Evolutionary conservation across 2,113 vertebrate genomes (phyloP).

Genomic region (Engraulis encrasicolus): DNA sequence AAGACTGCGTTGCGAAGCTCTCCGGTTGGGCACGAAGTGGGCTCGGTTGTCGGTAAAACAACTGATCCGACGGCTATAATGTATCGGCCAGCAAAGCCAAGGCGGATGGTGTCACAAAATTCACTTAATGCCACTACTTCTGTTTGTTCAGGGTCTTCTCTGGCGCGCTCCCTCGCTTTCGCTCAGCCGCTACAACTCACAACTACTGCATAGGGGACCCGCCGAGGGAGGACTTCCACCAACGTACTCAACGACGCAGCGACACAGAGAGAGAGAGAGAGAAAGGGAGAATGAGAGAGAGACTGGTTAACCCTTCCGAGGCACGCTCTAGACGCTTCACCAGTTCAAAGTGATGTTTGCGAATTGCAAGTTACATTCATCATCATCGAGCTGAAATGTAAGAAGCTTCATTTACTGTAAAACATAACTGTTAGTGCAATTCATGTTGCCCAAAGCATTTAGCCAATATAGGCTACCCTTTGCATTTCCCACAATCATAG

Average conservation of each 20-base stretch:
- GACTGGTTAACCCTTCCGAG: conserved; percentile 31
- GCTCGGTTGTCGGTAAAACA: conserved; percentile 44
- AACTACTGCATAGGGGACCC: conserved; percentile 78
- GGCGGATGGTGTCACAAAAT: conserved; percentile 62
- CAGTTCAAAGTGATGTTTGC: not conserved
- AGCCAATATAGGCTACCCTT: not conserved
- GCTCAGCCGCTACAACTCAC: conserved; percentile 62
- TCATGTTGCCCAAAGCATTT: not conserved
- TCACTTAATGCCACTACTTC: conserved; percentile 66
- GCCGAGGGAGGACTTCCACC: conserved; percentile 74
- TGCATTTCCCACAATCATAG: not conserved
- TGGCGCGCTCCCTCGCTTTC: conserved; percentile 45
- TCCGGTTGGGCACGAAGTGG: conserved; percentile 47
- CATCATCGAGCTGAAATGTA: not conserved
- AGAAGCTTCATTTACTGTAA: not conserved
- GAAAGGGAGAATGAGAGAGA: conserved; percentile 57
- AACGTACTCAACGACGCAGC: conserved; percentile 33
- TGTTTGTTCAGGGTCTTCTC: conserved; percentile 59
- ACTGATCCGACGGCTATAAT: conserved; percentile 60
- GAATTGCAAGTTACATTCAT: not conserved
- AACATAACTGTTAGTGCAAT: not conserved
- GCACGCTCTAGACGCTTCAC: not conserved
- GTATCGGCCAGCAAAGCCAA: conserved; percentile 61
- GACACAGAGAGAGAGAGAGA: not conserved
- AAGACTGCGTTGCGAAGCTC: conserved; percentile 63